A percentile compares a stretch with the other conserved stretches of the same genome.
Evolutionary conservation across 1,140 invertebrate species (phyloP).

Genomic region (Radopholus similis): DNA sequence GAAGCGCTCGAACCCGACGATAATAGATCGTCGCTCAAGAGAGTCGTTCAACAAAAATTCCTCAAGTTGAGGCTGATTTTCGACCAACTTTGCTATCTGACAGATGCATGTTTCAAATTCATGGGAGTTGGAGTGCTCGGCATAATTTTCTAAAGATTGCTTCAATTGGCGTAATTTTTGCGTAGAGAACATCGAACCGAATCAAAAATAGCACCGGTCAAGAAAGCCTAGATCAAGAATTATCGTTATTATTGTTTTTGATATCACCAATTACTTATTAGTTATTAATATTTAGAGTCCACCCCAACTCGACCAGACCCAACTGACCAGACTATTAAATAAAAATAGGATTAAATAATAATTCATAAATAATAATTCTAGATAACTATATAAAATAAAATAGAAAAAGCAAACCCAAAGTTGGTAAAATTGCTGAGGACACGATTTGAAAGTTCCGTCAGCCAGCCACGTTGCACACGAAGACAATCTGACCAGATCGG

Average conservation of each 20-base stretch:
- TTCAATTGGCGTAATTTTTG: not conserved
- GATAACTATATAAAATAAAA: too few relatives aligned
- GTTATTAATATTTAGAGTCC: too few relatives aligned
- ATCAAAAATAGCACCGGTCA: too few relatives aligned
- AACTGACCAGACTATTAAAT: too few relatives aligned
- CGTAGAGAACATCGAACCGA: not conserved
- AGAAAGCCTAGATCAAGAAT: too few relatives aligned
- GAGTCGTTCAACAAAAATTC: not conserved
- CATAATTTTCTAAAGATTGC: not conserved
- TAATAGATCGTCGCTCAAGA: not conserved
- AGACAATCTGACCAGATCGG: not conserved
- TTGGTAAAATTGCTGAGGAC: not conserved
- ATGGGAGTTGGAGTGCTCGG: not conserved
- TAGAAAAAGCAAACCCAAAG: not conserved
- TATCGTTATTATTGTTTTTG: too few relatives aligned
- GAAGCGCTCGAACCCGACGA: not conserved
- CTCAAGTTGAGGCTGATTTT: not conserved
- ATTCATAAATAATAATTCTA: too few relatives aligned
- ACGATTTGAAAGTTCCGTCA: not conserved
- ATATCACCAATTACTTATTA: too few relatives aligned
- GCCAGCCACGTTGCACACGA: not conserved
- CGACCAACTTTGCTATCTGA: not conserved
- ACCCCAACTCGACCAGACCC: too few relatives aligned
- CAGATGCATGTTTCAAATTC: not conserved
- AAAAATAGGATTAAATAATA: too few relatives aligned